Evolutionary conservation across 1,140 invertebrate genomes (phyloP).

Genomic region (Bombus consobrinus): DNA sequence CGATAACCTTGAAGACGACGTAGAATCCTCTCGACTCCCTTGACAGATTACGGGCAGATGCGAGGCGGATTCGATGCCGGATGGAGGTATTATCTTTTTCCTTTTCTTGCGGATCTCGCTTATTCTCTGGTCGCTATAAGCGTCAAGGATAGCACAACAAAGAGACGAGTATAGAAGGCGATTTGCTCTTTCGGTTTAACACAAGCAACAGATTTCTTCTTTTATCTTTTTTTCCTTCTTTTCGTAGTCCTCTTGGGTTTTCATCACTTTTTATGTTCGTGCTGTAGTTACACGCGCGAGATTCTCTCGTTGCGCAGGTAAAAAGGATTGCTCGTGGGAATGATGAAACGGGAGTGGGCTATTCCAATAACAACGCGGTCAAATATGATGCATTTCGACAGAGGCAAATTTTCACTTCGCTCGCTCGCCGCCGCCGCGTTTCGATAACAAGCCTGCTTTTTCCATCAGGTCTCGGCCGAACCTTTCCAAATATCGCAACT

Average conservation of each 20-base stretch:
- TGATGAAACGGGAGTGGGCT: background rate
- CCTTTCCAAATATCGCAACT: background rate
- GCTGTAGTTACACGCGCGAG: background rate
- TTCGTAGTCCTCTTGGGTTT: background rate
- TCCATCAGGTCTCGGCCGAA: background rate
- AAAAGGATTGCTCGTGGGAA: background rate
- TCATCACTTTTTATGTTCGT: no score
- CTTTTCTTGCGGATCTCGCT: background rate
- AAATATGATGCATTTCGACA: background rate
- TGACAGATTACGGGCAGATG: conserved; percentile 31
- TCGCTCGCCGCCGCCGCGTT: background rate
- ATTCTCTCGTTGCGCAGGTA: background rate
- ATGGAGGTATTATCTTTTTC: background rate
- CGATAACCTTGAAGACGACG: conserved; percentile 68
- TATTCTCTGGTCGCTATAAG: background rate
- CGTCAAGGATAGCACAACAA: background rate
- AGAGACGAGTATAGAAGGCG: background rate
- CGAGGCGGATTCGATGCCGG: background rate
- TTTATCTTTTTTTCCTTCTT: background rate
- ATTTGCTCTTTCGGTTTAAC: no score
- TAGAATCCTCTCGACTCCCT: conserved; percentile 30
- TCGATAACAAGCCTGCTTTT: background rate
- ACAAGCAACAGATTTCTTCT: background rate
- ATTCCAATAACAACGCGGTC: conserved; percentile 14
- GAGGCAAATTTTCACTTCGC: conserved; percentile 19